phyloP scores from a whole-genome alignment of 2,113 vertebrate species.

The Phalacrocorax carbo region DNA sequence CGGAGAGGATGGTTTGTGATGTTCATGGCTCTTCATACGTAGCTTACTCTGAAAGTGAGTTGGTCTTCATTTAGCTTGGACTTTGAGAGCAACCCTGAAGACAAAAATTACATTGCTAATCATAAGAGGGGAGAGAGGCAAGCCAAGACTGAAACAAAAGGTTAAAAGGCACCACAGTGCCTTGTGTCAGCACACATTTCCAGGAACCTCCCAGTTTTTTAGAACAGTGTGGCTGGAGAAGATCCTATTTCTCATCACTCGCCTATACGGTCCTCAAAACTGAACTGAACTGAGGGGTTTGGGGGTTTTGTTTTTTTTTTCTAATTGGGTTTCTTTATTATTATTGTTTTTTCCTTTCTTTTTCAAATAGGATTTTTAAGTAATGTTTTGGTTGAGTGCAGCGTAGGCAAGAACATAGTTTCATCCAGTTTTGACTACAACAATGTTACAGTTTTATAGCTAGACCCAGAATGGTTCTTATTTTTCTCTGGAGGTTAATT shows the following conservation, averaged over 20 bases:
- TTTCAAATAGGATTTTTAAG: not conserved
- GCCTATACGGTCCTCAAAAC: not conserved
- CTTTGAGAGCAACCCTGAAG: not conserved
- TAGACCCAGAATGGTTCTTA: rapidly evolving
- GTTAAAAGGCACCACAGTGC: not conserved
- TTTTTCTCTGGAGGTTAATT: not conserved
- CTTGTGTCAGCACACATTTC: not conserved
- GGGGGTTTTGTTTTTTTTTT: not conserved
- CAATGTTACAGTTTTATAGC: not conserved
- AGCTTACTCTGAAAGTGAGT: not conserved
- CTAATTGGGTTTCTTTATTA: not conserved
- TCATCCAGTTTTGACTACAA: not conserved
- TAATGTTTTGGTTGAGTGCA: not conserved
- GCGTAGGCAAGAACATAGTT: not conserved
- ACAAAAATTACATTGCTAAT: rapidly evolving
- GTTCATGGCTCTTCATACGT: rapidly evolving
- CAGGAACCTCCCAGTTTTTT: not conserved
- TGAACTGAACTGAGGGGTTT: not conserved
- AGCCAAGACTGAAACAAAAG: not conserved
- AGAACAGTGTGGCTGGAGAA: not conserved
- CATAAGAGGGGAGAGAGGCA: rapidly evolving
- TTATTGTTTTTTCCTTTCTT: conserved; percentile 18
- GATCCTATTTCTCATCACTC: not conserved
- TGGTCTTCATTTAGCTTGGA: rapidly evolving
- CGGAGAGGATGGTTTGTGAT: rapidly evolving